Percentiles rank a stretch among this genome's conserved stretches.
Conservation (phyloP, 92 coral and sea anemone genomes). For the Montipora capitata region DNA sequence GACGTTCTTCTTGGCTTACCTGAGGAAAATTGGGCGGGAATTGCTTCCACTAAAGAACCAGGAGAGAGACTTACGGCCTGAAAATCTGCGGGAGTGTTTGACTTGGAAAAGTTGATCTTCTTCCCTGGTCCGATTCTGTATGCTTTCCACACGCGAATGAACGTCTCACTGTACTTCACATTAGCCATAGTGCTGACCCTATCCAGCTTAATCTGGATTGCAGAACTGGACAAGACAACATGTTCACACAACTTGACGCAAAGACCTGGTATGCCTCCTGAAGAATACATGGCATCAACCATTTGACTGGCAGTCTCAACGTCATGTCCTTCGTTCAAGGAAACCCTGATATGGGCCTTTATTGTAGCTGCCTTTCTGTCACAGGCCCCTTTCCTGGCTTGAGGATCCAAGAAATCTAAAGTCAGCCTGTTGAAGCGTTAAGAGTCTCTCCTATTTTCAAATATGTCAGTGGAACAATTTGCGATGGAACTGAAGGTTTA, state of each 20-base stretch:
- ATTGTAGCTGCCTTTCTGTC: slow-evolving; percentile 42
- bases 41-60: neutral
- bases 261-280: slow-evolving; percentile 50
- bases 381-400: slow-evolving; percentile 36
- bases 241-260: slow-evolving; percentile 42
- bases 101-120: neutral
- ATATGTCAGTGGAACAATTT: too few species aligned
- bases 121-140: slow-evolving; percentile 1
- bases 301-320: slow-evolving; percentile 52
- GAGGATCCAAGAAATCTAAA: slow-evolving; percentile 50
- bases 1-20: neutral
- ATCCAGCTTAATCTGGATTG: slow-evolving; percentile 21
- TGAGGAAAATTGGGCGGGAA: neutral
- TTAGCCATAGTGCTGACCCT: slow-evolving; percentile 31
- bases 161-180: slow-evolving; percentile 29
- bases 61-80: neutral
- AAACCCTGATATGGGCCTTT: slow-evolving; percentile 39
- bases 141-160: slow-evolving; percentile 23
- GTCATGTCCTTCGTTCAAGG: slow-evolving; percentile 38
- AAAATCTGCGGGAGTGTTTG: neutral
- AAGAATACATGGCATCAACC: slow-evolving; percentile 57
- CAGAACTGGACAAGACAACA: neutral
- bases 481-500: too few species aligned
- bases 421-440: too few species aligned
- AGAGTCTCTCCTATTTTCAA: too few species aligned